phyloP scores from a whole-genome alignment of 1,140 invertebrate species.

The Formica exsecta region DNA sequence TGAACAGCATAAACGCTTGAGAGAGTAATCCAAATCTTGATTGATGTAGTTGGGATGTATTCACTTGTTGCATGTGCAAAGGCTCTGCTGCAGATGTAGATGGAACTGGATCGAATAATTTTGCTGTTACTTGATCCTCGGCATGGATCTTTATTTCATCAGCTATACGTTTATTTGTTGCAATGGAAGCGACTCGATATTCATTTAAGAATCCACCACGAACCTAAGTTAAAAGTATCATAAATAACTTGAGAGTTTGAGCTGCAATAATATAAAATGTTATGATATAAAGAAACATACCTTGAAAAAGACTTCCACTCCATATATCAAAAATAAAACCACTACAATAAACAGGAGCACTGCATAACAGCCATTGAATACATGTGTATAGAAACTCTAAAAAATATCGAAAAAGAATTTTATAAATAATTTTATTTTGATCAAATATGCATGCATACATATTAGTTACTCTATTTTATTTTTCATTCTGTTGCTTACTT shows the following conservation, averaged over 20 bases:
- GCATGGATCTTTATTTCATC: slow-evolving; percentile 74
- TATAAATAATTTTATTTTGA: not conserved
- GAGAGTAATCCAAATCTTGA: slow-evolving; percentile 95
- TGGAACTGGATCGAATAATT: slow-evolving; percentile 83
- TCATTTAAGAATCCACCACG: slow-evolving; percentile 89
- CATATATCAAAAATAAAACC: slow-evolving; percentile 97
- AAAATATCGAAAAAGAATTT: slow-evolving; percentile 72
- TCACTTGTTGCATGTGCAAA: slow-evolving; percentile 87
- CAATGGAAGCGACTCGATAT: slow-evolving; percentile 87
- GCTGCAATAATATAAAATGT: not conserved
- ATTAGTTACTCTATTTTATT: not conserved
- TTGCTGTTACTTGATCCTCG: slow-evolving; percentile 83
- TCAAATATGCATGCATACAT: not conserved
- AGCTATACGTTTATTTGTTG: slow-evolving; percentile 83
- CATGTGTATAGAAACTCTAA: slow-evolving; percentile 92
- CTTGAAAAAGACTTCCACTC: slow-evolving; percentile 98
- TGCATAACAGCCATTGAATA: slow-evolving; percentile 97
- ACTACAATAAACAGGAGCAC: slow-evolving; percentile 96
- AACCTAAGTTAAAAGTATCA: slow-evolving; percentile 83
- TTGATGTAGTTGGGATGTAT: slow-evolving; percentile 96
- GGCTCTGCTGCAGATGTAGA: slow-evolving; percentile 75
- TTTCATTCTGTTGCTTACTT: slow-evolving; percentile 41
- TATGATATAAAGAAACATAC: slow-evolving; percentile 86
- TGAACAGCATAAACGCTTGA: slow-evolving; percentile 94
- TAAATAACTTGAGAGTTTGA: not conserved